These are phyloP conservation scores for Lissonota sp. DNA, from an alignment of 2,888 invertebrate species.

Conservation along the genomic window DNA sequence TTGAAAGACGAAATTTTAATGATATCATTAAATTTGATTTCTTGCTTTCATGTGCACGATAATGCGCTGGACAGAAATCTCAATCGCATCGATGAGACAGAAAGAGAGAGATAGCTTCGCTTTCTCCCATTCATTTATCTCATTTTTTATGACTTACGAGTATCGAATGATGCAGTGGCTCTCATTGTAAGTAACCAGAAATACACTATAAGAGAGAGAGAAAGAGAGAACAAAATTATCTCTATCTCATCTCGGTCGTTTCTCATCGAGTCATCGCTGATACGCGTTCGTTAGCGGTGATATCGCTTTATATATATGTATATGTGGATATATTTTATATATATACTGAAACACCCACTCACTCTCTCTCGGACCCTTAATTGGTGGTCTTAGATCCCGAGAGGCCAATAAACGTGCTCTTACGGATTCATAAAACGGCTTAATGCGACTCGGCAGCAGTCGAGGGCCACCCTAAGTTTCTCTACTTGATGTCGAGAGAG, in stretches of 20 bases:
- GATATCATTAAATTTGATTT: too few species aligned
- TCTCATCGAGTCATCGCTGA: conserved; percentile 55
- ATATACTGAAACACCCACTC: conserved; percentile 63
- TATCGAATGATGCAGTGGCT: conserved; percentile 40
- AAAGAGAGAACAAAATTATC: conserved; percentile 40
- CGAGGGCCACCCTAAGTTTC: conserved; percentile 27
- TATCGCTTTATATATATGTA: conserved; percentile 22
- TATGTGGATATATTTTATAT: conserved; percentile 17
- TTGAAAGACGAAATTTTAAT: too few species aligned
- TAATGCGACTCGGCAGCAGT: conserved; percentile 58
- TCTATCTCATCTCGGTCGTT: conserved; percentile 62
- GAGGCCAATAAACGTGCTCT: conserved; percentile 66
- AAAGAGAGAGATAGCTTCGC: conserved; percentile 5
- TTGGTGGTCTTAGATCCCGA: conserved; percentile 62
- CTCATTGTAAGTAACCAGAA: conserved; percentile 16
- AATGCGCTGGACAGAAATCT: neutral
- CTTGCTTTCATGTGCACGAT: too few species aligned
- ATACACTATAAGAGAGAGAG: neutral
- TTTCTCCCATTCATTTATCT: conserved; percentile 44
- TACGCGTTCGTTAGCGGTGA: conserved; percentile 63
- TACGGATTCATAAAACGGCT: conserved; percentile 67
- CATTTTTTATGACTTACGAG: conserved; percentile 47
- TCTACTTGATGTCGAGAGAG: neutral
- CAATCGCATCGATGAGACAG: conserved; percentile 6
- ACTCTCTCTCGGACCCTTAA: conserved; percentile 61